Evolutionary conservation across 1,140 invertebrate species (phyloP).

Genomic region (Pollicipes pollicipes): DNA sequence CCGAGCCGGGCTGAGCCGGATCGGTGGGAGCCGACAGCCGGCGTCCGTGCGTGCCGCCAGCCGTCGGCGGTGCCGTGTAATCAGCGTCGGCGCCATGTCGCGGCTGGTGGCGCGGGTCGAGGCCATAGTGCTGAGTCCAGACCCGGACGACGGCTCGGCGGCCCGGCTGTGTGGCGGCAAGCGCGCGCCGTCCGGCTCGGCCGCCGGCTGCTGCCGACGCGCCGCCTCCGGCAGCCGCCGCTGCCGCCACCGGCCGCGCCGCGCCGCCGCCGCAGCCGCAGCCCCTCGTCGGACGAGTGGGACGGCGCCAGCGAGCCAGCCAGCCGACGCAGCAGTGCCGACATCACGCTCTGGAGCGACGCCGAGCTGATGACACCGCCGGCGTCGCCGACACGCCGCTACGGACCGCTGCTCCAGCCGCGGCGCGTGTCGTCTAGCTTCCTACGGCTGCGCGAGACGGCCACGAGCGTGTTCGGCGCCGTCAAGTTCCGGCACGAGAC

Average conservation of each 20-base stretch:
- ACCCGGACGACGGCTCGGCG: background rate
- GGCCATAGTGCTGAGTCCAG: background rate
- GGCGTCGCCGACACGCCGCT: too few relatives aligned
- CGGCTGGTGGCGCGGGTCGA: background rate
- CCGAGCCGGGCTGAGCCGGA: too few relatives aligned
- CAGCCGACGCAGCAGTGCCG: background rate
- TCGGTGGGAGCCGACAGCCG: too few relatives aligned
- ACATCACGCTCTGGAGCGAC: background rate
- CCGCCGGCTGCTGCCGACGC: too few relatives aligned
- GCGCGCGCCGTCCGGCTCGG: background rate
- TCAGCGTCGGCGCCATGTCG: background rate
- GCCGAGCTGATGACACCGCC: background rate
- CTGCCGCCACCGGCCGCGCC: too few relatives aligned
- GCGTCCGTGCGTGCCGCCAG: constrained; percentile 14
- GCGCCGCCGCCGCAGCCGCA: background rate
- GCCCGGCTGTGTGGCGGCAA: background rate
- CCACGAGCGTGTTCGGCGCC: background rate
- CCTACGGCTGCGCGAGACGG: background rate
- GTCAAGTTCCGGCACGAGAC: background rate
- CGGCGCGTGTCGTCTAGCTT: background rate
- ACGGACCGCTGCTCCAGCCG: too few relatives aligned
- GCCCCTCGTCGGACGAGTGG: background rate
- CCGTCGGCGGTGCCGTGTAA: constrained; percentile 5
- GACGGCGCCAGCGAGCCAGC: background rate
- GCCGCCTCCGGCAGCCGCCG: too few relatives aligned